Evolutionary conservation across 2,113 vertebrate genomes (phyloP).

Genomic region (Synodontis membranacea): DNA sequence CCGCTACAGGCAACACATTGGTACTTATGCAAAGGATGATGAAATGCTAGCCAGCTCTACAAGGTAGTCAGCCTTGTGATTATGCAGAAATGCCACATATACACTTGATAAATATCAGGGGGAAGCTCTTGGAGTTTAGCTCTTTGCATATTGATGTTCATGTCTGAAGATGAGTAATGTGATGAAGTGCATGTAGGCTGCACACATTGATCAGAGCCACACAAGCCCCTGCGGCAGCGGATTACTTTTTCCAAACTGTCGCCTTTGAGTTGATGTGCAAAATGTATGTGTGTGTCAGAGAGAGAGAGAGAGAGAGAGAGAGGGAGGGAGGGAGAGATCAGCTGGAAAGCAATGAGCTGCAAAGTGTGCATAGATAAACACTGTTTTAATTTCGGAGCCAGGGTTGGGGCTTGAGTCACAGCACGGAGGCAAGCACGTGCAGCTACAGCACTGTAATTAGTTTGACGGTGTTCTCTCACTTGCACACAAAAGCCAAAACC

Average conservation of each 20-base stretch:
- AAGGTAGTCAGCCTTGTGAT: conserved; percentile 30
- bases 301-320: conserved; percentile 25
- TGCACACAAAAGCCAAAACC: background rate
- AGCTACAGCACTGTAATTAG: conserved; percentile 16
- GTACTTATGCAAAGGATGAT: conserved; percentile 34
- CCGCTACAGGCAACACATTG: background rate
- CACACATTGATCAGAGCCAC: conserved; percentile 21
- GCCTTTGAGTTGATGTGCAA: conserved; percentile 32
- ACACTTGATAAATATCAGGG: conserved; percentile 35
- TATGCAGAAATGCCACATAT: conserved; percentile 31
- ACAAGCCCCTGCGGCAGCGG: conserved; percentile 12
- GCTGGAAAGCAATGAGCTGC: conserved; percentile 3
- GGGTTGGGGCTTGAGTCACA: background rate
- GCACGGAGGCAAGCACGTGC: conserved; percentile 13
- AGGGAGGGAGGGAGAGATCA: background rate
- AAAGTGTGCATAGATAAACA: conserved; percentile 41
- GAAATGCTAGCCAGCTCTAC: conserved; percentile 2
- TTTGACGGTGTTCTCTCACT: conserved; percentile 2
- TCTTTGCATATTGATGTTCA: conserved; percentile 14
- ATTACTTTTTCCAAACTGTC: conserved; percentile 35
- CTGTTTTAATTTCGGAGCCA: conserved; percentile 33
- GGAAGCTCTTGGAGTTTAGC: conserved; percentile 32
- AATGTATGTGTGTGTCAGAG: conserved; percentile 34
- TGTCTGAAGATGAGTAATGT: conserved; percentile 6
- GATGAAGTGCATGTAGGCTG: conserved; percentile 8